These are phyloP conservation scores for Phoxinus phoxinus DNA, from an alignment of 2,113 vertebrate genomes.

Conservation along the genomic window DNA sequence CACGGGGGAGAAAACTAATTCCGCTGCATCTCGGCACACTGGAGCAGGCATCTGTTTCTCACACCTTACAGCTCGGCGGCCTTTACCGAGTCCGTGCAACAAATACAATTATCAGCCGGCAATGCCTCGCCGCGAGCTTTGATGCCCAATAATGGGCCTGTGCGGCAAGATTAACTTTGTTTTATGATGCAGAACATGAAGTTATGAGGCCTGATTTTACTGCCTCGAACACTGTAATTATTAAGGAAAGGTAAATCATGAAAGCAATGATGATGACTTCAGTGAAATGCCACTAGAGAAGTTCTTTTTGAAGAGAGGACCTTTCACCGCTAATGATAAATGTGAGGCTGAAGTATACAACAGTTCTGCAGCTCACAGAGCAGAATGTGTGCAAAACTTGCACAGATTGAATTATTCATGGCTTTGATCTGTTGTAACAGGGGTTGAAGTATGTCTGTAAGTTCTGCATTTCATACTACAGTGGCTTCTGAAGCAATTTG, in stretches of 20 bases:
- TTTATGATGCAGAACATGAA: conserved; percentile 54
- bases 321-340: conserved; percentile 9
- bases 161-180: conserved; percentile 51
- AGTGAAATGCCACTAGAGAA: conserved; percentile 35
- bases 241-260: conserved; percentile 50
- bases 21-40: conserved; percentile 37
- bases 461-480: neutral
- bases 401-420: neutral
- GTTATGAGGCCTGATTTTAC: conserved; percentile 45
- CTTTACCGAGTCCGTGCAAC: conserved; percentile 41
- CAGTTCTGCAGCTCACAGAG: neutral
- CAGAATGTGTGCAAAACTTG: neutral
- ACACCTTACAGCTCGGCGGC: conserved; percentile 33
- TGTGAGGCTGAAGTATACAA: neutral
- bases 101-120: conserved; percentile 51
- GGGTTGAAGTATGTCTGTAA: too few species aligned
- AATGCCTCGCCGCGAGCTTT: conserved; percentile 43
- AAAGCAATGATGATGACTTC: conserved; percentile 46
- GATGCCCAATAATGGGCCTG: conserved; percentile 45
- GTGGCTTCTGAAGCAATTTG: neutral
- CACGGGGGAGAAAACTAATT: conserved; percentile 51
- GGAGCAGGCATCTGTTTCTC: conserved; percentile 41
- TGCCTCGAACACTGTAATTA: conserved; percentile 49
- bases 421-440: neutral
- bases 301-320: conserved; percentile 16